Conservation (phyloP, 2,113 vertebrate genomes). For the Numenius arquata region DNA sequence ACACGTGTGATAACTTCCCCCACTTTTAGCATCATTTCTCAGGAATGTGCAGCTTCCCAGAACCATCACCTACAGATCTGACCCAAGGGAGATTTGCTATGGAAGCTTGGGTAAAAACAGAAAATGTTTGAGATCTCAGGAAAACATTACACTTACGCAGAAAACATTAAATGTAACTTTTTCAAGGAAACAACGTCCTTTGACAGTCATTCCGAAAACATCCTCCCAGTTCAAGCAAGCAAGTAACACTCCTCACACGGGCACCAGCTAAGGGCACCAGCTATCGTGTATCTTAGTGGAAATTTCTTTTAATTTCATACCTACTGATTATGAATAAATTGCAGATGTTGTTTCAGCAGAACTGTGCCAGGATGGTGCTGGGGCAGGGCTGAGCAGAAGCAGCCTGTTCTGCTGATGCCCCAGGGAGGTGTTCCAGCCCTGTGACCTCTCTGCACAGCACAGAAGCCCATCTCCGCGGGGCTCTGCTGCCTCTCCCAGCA, state of each 20-base stretch:
- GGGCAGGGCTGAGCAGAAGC: background rate
- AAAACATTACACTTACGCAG: background rate
- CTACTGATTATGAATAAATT: background rate
- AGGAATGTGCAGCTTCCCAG: background rate
- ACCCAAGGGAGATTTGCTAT: background rate
- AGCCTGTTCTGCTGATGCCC: background rate
- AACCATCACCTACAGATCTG: background rate
- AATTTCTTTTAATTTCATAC: background rate
- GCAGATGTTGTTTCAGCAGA: background rate
- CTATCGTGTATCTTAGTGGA: background rate
- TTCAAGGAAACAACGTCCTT: background rate
- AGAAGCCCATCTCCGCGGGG: background rate
- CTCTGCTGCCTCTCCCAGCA: background rate
- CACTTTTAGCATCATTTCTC: background rate
- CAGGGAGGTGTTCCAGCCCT: background rate
- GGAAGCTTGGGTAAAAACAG: background rate
- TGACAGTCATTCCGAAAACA: background rate
- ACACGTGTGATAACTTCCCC: background rate
- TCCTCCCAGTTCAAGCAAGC: background rate
- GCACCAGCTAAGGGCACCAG: background rate
- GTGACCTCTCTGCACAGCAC: background rate
- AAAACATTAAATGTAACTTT: background rate
- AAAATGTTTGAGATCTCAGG: background rate
- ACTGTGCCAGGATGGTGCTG: fast-evolving
- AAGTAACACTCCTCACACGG: fast-evolving